phyloP scores from a whole-genome alignment of 2,888 invertebrate species.

The Branchipolynoe longqiensis region DNA sequence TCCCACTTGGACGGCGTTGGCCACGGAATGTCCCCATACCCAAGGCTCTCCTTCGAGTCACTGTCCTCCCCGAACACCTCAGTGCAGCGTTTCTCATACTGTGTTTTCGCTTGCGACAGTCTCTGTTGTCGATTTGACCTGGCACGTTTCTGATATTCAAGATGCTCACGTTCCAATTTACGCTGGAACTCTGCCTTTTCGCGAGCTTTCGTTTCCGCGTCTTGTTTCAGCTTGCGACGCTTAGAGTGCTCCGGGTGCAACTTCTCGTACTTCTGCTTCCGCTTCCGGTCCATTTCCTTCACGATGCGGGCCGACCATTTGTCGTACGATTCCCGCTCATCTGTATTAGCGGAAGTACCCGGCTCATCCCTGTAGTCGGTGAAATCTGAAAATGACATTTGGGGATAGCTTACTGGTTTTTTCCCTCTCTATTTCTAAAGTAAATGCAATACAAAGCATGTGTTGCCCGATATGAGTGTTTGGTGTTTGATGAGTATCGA shows the following conservation, averaged over 20 bases:
- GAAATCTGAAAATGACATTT: constrained; percentile 20
- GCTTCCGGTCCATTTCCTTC: constrained; percentile 1
- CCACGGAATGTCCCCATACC: constrained; percentile 76
- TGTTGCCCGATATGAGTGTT: too few species aligned
- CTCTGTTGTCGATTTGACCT: background rate
- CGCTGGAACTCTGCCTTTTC: constrained; percentile 7
- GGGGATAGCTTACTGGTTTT: too few species aligned
- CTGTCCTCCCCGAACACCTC: constrained; percentile 24
- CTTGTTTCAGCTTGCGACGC: background rate
- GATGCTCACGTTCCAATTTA: constrained; percentile 26
- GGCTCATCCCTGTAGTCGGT: background rate
- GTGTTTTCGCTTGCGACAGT: constrained; percentile 15
- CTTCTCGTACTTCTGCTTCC: background rate
- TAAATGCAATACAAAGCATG: too few species aligned
- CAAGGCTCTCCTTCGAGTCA: constrained; percentile 55
- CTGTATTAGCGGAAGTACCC: background rate
- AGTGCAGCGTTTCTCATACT: constrained; percentile 57
- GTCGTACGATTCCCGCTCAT: background rate
- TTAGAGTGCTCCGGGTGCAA: background rate
- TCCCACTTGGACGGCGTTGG: constrained; percentile 65
- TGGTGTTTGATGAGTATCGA: too few species aligned
- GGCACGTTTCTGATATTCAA: background rate
- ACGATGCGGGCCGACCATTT: background rate
- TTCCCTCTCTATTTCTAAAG: too few species aligned
- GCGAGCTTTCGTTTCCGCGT: background rate